Conservation (phyloP, 2,113 vertebrate species). For the Protobothrops flavoviridis region DNA sequence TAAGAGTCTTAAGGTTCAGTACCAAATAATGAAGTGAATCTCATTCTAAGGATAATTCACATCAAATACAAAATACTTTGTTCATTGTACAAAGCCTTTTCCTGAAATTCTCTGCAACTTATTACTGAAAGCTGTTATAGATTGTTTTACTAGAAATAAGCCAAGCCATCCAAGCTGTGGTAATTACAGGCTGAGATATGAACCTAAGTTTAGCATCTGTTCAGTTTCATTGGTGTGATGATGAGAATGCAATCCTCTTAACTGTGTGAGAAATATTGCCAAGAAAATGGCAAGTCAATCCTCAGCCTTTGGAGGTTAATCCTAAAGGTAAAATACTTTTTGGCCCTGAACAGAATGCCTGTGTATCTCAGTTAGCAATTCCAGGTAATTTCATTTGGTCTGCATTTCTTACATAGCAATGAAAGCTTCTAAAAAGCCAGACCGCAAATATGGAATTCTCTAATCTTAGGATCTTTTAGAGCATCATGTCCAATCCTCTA, state of each 20-base stretch:
- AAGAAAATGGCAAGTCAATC: constrained; percentile 5
- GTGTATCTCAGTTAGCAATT: not conserved
- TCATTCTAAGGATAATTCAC: not conserved
- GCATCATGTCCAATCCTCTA: not conserved
- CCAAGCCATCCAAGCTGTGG: not conserved
- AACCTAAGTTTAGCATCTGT: constrained; percentile 15
- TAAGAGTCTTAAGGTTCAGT: not conserved
- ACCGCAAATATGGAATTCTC: not conserved
- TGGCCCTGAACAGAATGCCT: not conserved
- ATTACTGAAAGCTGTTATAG: not conserved
- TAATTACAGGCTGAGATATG: constrained; percentile 6
- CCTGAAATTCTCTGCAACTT: not conserved
- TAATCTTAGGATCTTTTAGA: not conserved
- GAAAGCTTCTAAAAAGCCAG: not conserved
- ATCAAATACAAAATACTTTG: not conserved
- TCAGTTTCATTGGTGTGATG: not conserved
- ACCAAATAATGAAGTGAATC: not conserved
- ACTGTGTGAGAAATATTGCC: not conserved
- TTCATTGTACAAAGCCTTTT: not conserved
- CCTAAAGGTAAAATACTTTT: not conserved
- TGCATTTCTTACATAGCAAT: not conserved
- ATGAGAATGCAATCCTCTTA: not conserved
- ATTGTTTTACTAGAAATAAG: constrained; percentile 12
- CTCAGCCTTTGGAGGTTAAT: not conserved
- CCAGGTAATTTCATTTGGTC: not conserved